Percentiles rank a stretch among this genome's conserved stretches.
Evolutionary conservation across 2,113 vertebrate species (phyloP).

Genomic region (Aspidoscelis tigris): DNA sequence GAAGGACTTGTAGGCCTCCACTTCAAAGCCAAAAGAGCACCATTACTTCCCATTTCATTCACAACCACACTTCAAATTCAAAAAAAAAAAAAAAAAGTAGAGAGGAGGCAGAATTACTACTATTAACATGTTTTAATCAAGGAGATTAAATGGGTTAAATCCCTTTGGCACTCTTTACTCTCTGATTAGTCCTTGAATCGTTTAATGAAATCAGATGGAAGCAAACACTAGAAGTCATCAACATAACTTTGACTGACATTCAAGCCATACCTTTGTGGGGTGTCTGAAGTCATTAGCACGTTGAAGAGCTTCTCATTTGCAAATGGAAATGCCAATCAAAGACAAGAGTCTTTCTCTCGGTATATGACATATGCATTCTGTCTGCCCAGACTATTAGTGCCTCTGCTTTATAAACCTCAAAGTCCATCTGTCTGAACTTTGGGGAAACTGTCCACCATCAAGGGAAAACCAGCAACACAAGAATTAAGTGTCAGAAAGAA

Average conservation of each 20-base stretch:
- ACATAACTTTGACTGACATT: not conserved
- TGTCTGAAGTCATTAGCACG: not conserved
- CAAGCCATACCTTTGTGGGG: not conserved
- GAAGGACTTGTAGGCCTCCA: too few relatives aligned
- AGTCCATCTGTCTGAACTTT: constrained; percentile 18
- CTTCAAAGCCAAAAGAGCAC: too few relatives aligned
- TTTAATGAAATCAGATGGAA: constrained; percentile 26
- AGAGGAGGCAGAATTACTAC: not conserved
- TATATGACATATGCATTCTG: not conserved
- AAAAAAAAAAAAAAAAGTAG: not conserved
- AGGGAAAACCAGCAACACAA: constrained; percentile 25
- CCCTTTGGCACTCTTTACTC: constrained; percentile 10
- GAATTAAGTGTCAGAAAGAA: constrained; percentile 4
- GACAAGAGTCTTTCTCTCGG: constrained; percentile 1
- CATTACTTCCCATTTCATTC: too few relatives aligned
- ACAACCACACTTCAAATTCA: not conserved
- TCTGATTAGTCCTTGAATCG: constrained; percentile 27
- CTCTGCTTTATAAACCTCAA: constrained; percentile 27
- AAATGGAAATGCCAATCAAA: constrained; percentile 16
- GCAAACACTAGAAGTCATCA: not conserved
- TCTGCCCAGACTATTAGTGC: too few relatives aligned
- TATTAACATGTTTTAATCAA: constrained; percentile 24
- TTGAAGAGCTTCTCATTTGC: not conserved
- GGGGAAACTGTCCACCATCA: constrained; percentile 35
- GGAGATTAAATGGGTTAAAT: constrained; percentile 22